These are phyloP conservation scores for Sisor rabdophorus DNA, from an alignment of 2,113 vertebrate species.

Conservation along the genomic window DNA sequence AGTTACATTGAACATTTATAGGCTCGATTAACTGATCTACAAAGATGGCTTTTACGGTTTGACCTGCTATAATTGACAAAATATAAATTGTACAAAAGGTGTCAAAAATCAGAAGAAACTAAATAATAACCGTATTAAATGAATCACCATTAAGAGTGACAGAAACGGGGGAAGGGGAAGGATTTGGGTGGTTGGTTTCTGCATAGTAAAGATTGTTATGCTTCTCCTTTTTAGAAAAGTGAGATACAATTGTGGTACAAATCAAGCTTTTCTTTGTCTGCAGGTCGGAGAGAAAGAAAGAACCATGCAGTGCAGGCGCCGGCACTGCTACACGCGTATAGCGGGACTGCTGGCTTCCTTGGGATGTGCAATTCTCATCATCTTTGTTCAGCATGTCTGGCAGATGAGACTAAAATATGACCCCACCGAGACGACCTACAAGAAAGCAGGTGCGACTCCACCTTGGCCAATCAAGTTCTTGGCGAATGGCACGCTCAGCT, in stretches of 20 bases:
- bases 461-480: constrained; percentile 68
- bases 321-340: constrained; percentile 81
- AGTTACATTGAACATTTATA: too few species aligned
- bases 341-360: constrained; percentile 77
- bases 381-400: constrained; percentile 82
- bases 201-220: too few species aligned
- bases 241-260: too few species aligned
- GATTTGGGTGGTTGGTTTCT: too few species aligned
- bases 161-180: too few species aligned
- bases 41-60: neutral
- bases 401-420: constrained; percentile 74
- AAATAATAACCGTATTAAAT: too few species aligned
- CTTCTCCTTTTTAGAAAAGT: too few species aligned
- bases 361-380: constrained; percentile 76
- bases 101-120: too few species aligned
- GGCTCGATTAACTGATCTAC: neutral
- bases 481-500: constrained; percentile 64
- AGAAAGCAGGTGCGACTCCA: constrained; percentile 68
- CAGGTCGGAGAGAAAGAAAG: constrained; percentile 1
- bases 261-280: neutral
- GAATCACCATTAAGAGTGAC: too few species aligned
- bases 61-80: too few species aligned
- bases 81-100: too few species aligned
- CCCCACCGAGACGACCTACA: constrained; percentile 60
- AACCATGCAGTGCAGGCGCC: constrained; percentile 87